Conservation (phyloP, 2,888 invertebrate genomes). For the Thyatira batis region DNA sequence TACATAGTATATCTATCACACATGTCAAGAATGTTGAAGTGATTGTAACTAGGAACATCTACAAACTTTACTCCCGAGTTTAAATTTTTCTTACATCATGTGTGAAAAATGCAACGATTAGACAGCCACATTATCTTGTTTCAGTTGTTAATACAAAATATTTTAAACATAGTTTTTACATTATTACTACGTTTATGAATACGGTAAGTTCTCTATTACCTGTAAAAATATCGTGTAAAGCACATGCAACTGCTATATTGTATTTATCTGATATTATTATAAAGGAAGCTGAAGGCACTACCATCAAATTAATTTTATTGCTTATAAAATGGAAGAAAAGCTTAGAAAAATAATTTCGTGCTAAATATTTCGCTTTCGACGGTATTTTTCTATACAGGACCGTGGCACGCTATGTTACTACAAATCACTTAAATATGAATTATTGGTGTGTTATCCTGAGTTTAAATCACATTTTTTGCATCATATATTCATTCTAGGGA, state of each 20-base stretch:
- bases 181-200: constrained; percentile 75
- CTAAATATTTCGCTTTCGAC: constrained; percentile 66
- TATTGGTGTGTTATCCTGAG: constrained; percentile 27
- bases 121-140: constrained; percentile 71
- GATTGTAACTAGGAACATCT: constrained; percentile 73
- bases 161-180: constrained; percentile 68
- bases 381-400: constrained; percentile 54
- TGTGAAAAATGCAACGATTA: constrained; percentile 77
- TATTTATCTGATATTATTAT: constrained; percentile 61
- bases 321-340: constrained; percentile 71
- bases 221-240: constrained; percentile 80
- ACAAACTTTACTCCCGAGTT: constrained; percentile 55
- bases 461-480: constrained; percentile 47
- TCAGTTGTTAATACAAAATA: constrained; percentile 71
- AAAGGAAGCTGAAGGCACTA: constrained; percentile 81
- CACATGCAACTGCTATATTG: constrained; percentile 73
- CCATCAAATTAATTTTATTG: constrained; percentile 76
- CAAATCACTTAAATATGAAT: constrained; percentile 51
- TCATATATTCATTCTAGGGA: constrained; percentile 47
- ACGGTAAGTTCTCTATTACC: constrained; percentile 77
- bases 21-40: constrained; percentile 64
- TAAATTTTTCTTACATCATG: constrained; percentile 57
- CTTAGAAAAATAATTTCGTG: constrained; percentile 77
- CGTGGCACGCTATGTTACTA: constrained; percentile 59
- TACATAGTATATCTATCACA: constrained; percentile 47